Evolutionary conservation across 2,888 invertebrate genomes (phyloP).

Genomic region (Epirrita christyi): DNA sequence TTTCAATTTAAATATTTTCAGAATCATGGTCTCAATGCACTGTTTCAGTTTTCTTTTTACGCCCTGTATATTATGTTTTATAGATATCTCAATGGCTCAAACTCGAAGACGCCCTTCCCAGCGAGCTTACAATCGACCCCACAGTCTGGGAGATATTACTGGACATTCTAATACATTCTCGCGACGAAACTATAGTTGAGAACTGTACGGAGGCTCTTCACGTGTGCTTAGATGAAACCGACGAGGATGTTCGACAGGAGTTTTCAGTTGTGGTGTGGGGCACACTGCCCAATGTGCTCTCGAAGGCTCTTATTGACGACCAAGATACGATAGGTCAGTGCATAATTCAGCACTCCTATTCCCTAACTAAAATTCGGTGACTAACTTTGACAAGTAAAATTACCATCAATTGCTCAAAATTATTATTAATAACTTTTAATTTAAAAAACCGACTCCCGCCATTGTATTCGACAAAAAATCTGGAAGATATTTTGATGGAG

Average conservation of each 20-base stretch:
- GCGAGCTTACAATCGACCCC: slow-evolving; percentile 60
- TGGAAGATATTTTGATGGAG: too few species aligned
- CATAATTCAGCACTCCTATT: too few species aligned
- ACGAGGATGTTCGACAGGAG: slow-evolving; percentile 55
- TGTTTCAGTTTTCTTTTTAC: too few species aligned
- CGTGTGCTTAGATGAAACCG: slow-evolving; percentile 56
- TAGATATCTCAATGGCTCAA: slow-evolving; percentile 75
- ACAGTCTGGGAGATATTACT: slow-evolving; percentile 69
- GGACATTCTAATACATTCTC: slow-evolving; percentile 60
- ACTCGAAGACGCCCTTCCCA: slow-evolving; percentile 65
- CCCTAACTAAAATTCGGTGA: too few species aligned
- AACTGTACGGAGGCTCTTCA: slow-evolving; percentile 65
- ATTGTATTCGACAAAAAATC: too few species aligned
- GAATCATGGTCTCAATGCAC: too few species aligned
- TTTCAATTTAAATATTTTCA: too few species aligned
- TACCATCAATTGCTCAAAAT: too few species aligned
- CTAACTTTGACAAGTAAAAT: too few species aligned
- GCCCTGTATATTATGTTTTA: slow-evolving; percentile 28
- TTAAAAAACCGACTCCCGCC: too few species aligned
- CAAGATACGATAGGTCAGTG: slow-evolving; percentile 39
- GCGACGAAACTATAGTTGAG: slow-evolving; percentile 46
- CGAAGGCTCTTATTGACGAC: slow-evolving; percentile 61
- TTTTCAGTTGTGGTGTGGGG: slow-evolving; percentile 64
- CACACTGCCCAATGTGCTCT: slow-evolving; percentile 64
- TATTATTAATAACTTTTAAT: too few species aligned